Percentiles rank a stretch among this genome's conserved stretches.
Evolutionary conservation across 2,888 invertebrate species (phyloP).

Genomic region (Spilarctia lutea): DNA sequence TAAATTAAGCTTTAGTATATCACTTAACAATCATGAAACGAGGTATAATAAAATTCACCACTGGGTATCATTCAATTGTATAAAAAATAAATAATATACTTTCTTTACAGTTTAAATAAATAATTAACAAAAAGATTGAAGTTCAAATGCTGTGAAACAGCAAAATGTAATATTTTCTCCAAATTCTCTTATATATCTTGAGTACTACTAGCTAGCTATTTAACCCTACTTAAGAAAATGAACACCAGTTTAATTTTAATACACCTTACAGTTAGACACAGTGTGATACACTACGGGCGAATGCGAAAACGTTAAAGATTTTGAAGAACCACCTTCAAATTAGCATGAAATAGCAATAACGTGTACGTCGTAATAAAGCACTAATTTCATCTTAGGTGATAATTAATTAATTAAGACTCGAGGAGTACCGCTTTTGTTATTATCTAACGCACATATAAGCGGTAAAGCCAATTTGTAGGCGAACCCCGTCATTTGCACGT

Average conservation of each 20-base stretch:
- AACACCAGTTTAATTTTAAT: conserved; percentile 41
- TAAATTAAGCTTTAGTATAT: conserved; percentile 22
- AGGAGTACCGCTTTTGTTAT: conserved; percentile 68
- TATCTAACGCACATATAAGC: conserved; percentile 65
- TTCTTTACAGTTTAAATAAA: not conserved
- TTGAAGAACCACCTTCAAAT: conserved; percentile 54
- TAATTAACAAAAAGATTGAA: not conserved
- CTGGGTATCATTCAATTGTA: not conserved
- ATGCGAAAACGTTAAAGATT: conserved; percentile 58
- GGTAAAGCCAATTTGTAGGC: conserved; percentile 61
- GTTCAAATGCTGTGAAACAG: not conserved
- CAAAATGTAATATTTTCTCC: not conserved
- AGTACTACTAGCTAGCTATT: no score
- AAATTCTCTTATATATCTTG: no score
- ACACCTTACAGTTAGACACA: conserved; percentile 55
- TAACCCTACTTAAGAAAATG: conserved; percentile 9
- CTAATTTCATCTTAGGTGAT: conserved; percentile 73
- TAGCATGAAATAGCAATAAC: conserved; percentile 69
- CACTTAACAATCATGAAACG: conserved; percentile 6
- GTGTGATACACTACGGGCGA: conserved; percentile 55
- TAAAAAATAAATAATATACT: not conserved
- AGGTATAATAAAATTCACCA: conserved; percentile 42
- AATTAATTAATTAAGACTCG: conserved; percentile 64
- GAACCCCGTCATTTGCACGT: conserved; percentile 41
- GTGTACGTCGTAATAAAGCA: conserved; percentile 72